Conservation (phyloP, 2,797 vertebrate species). For the Cichlasoma orientale region DNA sequence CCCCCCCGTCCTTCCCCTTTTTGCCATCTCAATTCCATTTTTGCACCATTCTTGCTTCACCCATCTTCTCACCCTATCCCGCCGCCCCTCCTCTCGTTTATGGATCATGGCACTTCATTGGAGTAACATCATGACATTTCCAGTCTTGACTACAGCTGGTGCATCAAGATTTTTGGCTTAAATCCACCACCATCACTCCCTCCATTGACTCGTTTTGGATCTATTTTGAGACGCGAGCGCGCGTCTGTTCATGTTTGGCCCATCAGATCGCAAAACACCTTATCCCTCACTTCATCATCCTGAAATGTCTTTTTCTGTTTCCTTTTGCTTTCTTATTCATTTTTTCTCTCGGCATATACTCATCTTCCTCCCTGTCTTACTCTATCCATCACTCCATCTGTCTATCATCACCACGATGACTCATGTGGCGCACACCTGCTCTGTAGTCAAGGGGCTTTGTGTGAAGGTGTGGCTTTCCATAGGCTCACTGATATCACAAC, state of each 20-base stretch:
- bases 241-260: conserved; percentile 35
- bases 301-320: conserved; percentile 21
- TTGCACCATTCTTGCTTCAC: conserved; percentile 58
- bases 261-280: conserved; percentile 29
- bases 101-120: conserved; percentile 67
- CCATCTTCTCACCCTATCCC: conserved; percentile 18
- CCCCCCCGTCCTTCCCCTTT: not conserved
- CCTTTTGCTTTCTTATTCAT: conserved; percentile 1
- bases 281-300: conserved; percentile 27
- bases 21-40: conserved; percentile 32
- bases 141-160: conserved; percentile 50
- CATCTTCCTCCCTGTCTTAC: conserved; percentile 30
- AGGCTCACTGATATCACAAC: conserved; percentile 1
- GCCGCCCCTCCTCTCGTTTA: conserved; percentile 39
- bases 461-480: conserved; percentile 32
- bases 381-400: conserved; percentile 44
- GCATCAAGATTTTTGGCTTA: conserved; percentile 32
- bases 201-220: conserved; percentile 23
- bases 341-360: conserved; percentile 19
- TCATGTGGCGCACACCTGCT: conserved; percentile 74
- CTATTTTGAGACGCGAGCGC: conserved; percentile 34
- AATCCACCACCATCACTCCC: conserved; percentile 3
- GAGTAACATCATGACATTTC: conserved; percentile 68
- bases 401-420: conserved; percentile 64
- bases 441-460: conserved; percentile 50